These are phyloP conservation scores for Acanthiza pusilla DNA, from an alignment of 2,797 vertebrate species.

Conservation along the genomic window DNA sequence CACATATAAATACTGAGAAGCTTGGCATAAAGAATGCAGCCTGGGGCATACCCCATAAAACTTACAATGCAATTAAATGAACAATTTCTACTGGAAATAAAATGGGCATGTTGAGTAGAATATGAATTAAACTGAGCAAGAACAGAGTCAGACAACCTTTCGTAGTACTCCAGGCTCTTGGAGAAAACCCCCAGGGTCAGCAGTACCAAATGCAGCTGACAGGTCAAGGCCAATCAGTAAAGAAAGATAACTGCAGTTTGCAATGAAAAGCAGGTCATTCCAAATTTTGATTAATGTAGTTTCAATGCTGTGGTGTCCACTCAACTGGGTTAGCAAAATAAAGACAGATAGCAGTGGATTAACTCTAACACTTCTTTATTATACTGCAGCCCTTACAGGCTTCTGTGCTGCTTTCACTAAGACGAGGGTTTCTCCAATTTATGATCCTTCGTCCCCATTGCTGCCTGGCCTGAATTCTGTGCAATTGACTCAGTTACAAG, in stretches of 20 bases:
- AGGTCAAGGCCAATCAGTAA: conserved; percentile 69
- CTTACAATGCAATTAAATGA: conserved; percentile 81
- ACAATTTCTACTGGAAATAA: conserved; percentile 80
- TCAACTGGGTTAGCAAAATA: conserved; percentile 47
- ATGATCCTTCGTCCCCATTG: neutral
- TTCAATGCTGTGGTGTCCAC: conserved; percentile 16
- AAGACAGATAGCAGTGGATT: conserved; percentile 38
- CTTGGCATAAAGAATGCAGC: conserved; percentile 75
- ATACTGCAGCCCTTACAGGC: neutral
- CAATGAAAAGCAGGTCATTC: conserved; percentile 56
- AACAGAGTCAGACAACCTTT: conserved; percentile 42
- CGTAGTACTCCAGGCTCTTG: conserved; percentile 30
- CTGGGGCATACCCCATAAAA: conserved; percentile 78
- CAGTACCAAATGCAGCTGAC: conserved; percentile 41
- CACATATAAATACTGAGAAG: conserved; percentile 74
- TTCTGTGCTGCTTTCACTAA: neutral
- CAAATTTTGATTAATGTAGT: conserved; percentile 62
- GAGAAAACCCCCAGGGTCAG: conserved; percentile 39
- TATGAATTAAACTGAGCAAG: conserved; percentile 74
- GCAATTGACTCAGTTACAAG: neutral
- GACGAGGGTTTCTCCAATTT: conserved; percentile 23
- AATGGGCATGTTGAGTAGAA: conserved; percentile 70
- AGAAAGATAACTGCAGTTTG: conserved; percentile 63
- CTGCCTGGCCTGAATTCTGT: neutral
- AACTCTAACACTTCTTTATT: conserved; percentile 39